phyloP scores from a whole-genome alignment of 2,797 vertebrate genomes.

The Aselliscus stoliczkanus region DNA sequence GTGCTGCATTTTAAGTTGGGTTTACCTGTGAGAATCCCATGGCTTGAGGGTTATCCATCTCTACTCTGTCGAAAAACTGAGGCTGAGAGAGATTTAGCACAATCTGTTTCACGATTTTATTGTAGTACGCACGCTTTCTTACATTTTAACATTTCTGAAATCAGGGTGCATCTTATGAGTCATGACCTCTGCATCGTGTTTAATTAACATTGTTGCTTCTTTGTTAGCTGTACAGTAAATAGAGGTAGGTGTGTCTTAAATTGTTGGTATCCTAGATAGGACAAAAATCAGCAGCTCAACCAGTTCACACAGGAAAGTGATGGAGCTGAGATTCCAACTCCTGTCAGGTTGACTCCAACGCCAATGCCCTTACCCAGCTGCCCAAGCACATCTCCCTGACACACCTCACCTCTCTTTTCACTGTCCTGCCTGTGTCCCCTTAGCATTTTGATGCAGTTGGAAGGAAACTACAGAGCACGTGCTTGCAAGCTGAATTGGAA shows the following conservation, averaged over 20 bases:
- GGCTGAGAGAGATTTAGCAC: not conserved
- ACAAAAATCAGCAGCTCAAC: not conserved
- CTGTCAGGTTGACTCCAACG: not conserved
- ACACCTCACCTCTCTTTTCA: not conserved
- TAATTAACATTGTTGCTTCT: not conserved
- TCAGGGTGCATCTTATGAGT: not conserved
- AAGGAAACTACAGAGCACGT: not conserved
- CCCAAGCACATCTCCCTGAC: not conserved
- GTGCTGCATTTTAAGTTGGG: not conserved
- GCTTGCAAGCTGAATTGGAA: not conserved
- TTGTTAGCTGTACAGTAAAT: not conserved
- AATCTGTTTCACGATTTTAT: not conserved
- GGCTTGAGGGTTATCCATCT: not conserved
- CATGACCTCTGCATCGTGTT: not conserved
- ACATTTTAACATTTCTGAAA: conserved; percentile 11
- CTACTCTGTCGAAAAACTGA: not conserved
- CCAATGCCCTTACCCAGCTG: not conserved
- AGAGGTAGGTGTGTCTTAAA: not conserved
- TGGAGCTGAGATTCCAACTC: not conserved
- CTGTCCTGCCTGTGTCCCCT: not conserved
- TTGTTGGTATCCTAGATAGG: not conserved
- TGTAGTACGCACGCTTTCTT: not conserved
- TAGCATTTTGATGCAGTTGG: not conserved
- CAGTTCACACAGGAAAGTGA: not conserved
- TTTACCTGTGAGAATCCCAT: not conserved